phyloP scores from a whole-genome alignment of 2,113 vertebrate genomes.

The Alaudala cheleensis region DNA sequence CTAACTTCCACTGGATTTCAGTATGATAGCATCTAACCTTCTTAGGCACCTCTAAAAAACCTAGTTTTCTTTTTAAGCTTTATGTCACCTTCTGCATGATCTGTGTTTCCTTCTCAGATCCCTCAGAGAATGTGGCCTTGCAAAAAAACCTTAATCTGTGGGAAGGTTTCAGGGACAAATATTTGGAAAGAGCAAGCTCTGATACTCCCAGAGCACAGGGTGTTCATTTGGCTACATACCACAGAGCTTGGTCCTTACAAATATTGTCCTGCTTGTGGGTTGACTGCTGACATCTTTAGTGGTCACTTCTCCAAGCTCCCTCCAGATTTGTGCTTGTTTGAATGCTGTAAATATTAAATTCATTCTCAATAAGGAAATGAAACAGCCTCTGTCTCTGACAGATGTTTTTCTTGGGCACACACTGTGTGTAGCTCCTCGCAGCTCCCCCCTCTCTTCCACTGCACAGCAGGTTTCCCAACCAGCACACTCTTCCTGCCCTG shows the following conservation, averaged over 20 bases:
- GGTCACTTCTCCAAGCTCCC: not conserved
- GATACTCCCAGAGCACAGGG: not conserved
- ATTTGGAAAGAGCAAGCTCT: not conserved
- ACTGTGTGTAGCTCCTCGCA: not conserved
- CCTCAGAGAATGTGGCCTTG: not conserved
- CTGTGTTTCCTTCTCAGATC: not conserved
- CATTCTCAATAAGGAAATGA: constrained; percentile 41
- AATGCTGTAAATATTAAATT: not conserved
- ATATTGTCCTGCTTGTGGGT: not conserved
- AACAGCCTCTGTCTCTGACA: not conserved
- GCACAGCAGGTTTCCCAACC: not conserved
- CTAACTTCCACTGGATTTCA: not conserved
- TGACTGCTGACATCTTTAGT: not conserved
- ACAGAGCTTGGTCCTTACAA: not conserved
- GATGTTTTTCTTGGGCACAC: not conserved
- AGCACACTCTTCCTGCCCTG: not conserved
- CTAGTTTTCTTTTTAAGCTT: not conserved
- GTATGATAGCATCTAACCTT: not conserved
- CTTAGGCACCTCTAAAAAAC: not conserved
- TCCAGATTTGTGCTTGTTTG: not conserved
- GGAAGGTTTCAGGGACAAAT: constrained; percentile 1
- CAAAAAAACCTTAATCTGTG: not conserved
- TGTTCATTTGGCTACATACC: not conserved
- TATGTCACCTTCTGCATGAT: not conserved
- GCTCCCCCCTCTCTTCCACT: not conserved